These are phyloP conservation scores for Crocodylus rhombifer DNA, from an alignment of 2,797 vertebrate genomes.

Conservation along the genomic window DNA sequence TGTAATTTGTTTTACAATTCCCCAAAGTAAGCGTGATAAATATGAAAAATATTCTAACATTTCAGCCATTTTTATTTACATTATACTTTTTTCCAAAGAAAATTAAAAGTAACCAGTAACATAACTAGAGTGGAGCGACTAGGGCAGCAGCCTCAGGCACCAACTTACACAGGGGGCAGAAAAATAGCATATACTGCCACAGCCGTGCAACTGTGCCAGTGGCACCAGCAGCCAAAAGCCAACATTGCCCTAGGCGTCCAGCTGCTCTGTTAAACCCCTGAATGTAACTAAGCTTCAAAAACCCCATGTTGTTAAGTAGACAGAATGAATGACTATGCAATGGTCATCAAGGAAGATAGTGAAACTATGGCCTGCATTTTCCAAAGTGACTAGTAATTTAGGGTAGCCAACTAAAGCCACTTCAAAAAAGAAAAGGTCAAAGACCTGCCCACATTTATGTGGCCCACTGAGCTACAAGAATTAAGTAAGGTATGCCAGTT, in stretches of 20 bases:
- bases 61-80: background rate
- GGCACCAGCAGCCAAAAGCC: no score
- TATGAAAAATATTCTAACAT: background rate
- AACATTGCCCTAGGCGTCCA: no score
- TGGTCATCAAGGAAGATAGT: background rate
- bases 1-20: background rate
- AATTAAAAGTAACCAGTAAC: background rate
- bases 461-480: no score
- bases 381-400: slow-evolving; percentile 14
- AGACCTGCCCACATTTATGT: no score
- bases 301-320: slow-evolving; percentile 7
- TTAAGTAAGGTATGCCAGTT: no score
- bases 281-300: slow-evolving; percentile 24
- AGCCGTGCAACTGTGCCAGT: no score
- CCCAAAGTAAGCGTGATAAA: background rate
- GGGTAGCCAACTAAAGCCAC: background rate
- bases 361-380: slow-evolving; percentile 17
- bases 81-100: background rate
- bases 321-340: background rate
- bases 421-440: no score
- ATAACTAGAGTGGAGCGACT: no score
- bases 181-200: no score
- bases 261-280: background rate
- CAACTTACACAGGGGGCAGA: no score
- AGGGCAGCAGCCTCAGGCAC: no score